phyloP scores from a whole-genome alignment of 2,113 vertebrate genomes.

The Phalacrocorax pelagicus region DNA sequence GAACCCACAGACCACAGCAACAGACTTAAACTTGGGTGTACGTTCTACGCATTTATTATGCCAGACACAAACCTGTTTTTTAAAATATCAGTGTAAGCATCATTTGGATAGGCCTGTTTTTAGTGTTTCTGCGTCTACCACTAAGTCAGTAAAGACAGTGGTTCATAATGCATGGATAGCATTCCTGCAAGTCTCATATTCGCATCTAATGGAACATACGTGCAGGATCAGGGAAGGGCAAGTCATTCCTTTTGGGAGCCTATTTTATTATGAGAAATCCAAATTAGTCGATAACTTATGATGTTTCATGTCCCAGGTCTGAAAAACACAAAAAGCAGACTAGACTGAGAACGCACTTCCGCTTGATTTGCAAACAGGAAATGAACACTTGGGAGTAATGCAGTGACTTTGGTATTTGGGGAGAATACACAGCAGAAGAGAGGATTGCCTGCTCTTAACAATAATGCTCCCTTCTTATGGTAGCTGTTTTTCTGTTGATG shows the following conservation, averaged over 20 bases:
- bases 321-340: neutral
- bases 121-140: neutral
- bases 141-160: neutral
- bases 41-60: neutral
- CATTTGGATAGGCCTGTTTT: neutral
- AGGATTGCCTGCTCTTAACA: neutral
- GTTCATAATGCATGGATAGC: neutral
- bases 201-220: neutral
- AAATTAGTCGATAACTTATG: neutral
- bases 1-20: neutral
- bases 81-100: neutral
- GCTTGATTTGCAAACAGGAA: neutral
- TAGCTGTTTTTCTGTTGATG: neutral
- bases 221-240: neutral
- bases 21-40: neutral
- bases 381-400: neutral
- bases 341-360: neutral
- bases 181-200: neutral
- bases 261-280: neutral
- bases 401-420: neutral
- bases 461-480: neutral
- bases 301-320: neutral
- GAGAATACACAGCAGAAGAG: neutral
- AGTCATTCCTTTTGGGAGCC: neutral
- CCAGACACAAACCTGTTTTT: neutral